Evolutionary conservation across 1,140 invertebrate genomes (phyloP).

Genomic region (Pissodes strobi): DNA sequence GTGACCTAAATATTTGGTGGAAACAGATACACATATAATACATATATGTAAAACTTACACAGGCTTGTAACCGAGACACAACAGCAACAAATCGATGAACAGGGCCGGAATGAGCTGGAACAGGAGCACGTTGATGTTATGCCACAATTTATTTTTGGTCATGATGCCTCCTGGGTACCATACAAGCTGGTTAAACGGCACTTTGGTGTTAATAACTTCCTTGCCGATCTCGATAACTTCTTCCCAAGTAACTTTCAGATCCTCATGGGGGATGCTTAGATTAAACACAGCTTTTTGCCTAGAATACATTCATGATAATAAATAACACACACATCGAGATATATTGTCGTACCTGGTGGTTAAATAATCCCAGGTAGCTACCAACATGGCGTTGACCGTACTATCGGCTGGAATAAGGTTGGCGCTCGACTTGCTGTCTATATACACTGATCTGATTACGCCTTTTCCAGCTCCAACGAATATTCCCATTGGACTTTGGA

Average conservation of each 20-base stretch:
- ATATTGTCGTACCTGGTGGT: slow-evolving; percentile 24
- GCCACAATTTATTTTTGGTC: slow-evolving; percentile 74
- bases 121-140: slow-evolving; percentile 77
- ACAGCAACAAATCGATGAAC: slow-evolving; percentile 74
- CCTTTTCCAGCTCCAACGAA: slow-evolving; percentile 82
- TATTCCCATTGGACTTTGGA: slow-evolving; percentile 83
- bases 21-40: no score
- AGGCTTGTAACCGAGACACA: slow-evolving; percentile 79
- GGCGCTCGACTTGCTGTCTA: slow-evolving; percentile 74
- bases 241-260: slow-evolving; percentile 78
- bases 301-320: no score
- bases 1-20: no score
- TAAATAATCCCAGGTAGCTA: slow-evolving; percentile 57
- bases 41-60: slow-evolving; percentile 65
- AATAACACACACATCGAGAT: no score
- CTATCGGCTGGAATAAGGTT: slow-evolving; percentile 87
- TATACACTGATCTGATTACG: slow-evolving; percentile 81
- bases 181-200: slow-evolving; percentile 75
- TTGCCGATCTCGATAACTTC: slow-evolving; percentile 83
- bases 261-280: slow-evolving; percentile 57
- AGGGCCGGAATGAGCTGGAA: slow-evolving; percentile 86
- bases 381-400: slow-evolving; percentile 74
- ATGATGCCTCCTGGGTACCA: slow-evolving; percentile 89
- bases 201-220: slow-evolving; percentile 68
- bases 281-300: neutral